Evolutionary conservation across 1,140 invertebrate species (phyloP), one percentile per base, ranked within the genome.

Genomic region (Eueides isabella): DNA sequence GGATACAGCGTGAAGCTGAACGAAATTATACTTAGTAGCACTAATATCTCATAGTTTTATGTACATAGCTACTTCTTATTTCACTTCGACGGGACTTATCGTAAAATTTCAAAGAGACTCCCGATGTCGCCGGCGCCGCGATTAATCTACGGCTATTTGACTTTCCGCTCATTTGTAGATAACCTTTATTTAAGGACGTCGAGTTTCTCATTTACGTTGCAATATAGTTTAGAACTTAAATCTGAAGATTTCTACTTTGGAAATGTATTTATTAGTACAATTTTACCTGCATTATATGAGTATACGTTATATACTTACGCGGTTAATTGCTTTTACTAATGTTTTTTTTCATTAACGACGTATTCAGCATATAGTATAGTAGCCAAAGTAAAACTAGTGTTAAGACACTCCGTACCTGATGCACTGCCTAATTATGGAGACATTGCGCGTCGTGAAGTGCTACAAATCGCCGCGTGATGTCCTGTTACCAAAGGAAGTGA

Each of bases 111-210:
- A 69, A 69, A 69, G 67, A 48, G 28, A 33, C 55, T 69, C 55
- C 55, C 44, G 67, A 31, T 38, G 30, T 69, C 44, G 19, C 55
- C 67, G 67, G 55, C 67, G 67, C 67, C 67, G 67, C 67, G 48
- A 69, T 69, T 69, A 61, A 69, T 26, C n/a, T 61, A 14, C 48
- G 29, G 67, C 23, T 69, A 69, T 69, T 69, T 69, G 67, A 61
- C 55, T 69, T 69, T 69, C 67, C 55, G 48, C 67, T 61, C 67
- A 35, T 69, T 69, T 48, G 30, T 48, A 61, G 67, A 69, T 69
- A 69, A 69, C 67, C 67, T 69, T 69, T 69, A 69, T 61, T 69
- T 69, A 69, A 69, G 31, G 48, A 68, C 30, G 41, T 12, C 65
- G 41, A 29, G 66, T 61, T 69, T 69, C 67, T 69, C 30, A 69